Evolutionary conservation across 2,888 invertebrate genomes (phyloP), one percentile per base, ranked within the genome.

Genomic region (Pollenia griseotomentosa): DNA sequence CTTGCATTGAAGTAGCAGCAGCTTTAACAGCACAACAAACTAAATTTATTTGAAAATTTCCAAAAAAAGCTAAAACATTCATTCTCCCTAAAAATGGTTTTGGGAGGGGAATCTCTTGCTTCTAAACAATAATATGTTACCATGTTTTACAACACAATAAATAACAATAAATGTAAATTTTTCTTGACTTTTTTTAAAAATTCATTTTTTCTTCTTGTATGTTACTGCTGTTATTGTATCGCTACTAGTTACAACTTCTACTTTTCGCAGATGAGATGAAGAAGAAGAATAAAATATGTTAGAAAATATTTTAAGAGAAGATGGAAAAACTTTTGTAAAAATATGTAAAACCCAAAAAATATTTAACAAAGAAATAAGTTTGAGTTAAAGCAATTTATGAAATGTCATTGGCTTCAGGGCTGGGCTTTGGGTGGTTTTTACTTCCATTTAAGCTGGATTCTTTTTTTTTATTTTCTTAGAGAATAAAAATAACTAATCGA

Each of bases 131-230:
- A 87, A 84, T 87, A 87, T 84, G 87, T 84, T 87, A 48, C 84
- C 78, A 78, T 63, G 74, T 83, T 81, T 42, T 77, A 83, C 73
- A 83, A 83, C 68, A 82, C 84, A 84, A 87, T 87, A 87, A 87
- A 87, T 87, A 87, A 87, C 81, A 87, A 84, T 87, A 82, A 82
- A 84, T 87, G 87, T 84, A 87, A 87, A 87, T 87, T 82, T 78
- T 78, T 82, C 73, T 73, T 73, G 80, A 77, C 63, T 77, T 33
- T 40, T 68, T 80, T 77, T n/a, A n/a, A n/a, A 51, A n/a, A 48
- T 68, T 55, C 23, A 14, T 7, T 51, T 53, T 40, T 16, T 33
- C 33, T 46, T 55, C 65, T 33, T 44, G 44, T 11, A 40, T 42
- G 16, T 23, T 59, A 40, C 46, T 63, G n/a, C 23, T 42, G 48